Base-by-base conservation (phyloP, 2,888 invertebrate species). In the Drosophila antonietae region DNA sequence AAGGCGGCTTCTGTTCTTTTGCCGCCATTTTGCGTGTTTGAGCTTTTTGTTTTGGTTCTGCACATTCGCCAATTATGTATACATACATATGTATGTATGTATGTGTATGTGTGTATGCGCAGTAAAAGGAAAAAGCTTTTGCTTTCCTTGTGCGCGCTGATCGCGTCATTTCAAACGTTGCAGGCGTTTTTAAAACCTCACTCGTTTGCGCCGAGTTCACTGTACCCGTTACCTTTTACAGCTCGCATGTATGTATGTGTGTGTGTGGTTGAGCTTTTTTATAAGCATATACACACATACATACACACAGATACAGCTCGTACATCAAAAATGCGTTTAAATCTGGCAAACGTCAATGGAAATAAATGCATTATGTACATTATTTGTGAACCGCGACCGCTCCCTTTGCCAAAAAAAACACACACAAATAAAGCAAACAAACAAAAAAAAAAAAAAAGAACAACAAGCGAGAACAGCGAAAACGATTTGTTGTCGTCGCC, bases 11-110 rank as follows among this genome's bases (percentile, higher is more conserved):
- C 80, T 77, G 84, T 80, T 87, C 80, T 73, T 87, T 68, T 66
- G 71, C 78, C 68, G 70, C 68, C 73, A 63, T 49, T 60, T 67
- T 49, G 71, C 56, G 61, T 52, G 66, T 69, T 85, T 81, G 47
- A 69, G 52, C 66, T 86, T 88, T 87, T 87, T 88, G 89, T 88
- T 88, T 90, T 88, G 90, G 78, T 84, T 88, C 90, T 75, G 70
- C 69, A 68, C 69, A 73, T 88, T 88, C 88, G 89, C 65, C 68
- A 67, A 69, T 59, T 63, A 58, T 56, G 44, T n/a, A 37, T 15
- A 15, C 2, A 15, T 37, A 10, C 9, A 18, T 18, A 6, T 5
- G 1, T 23, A 10, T 5, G 1, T 20, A 10, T 53, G 18, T 43
- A 12, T 18, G 10, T 39, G 33, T 39, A 3, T n/a, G 35, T 41